These are phyloP conservation scores for Chloropsis cyanopogon DNA, from an alignment of 2,113 vertebrate genomes.

Conservation along the genomic window DNA sequence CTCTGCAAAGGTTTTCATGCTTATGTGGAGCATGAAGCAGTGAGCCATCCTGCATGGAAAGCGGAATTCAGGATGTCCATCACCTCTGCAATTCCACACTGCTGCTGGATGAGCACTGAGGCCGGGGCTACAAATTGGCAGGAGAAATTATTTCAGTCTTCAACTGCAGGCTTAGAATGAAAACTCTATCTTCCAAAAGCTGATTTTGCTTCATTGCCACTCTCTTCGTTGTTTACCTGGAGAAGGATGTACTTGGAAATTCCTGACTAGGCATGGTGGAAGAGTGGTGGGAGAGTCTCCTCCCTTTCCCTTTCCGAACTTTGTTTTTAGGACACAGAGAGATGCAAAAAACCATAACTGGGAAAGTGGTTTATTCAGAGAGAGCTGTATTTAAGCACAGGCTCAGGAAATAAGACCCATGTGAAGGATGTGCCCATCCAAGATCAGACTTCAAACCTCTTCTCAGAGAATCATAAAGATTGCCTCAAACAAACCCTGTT, in stretches of 20 bases:
- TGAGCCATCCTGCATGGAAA: not conserved
- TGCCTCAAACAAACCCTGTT: not conserved
- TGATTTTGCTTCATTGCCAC: not conserved
- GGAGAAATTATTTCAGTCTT: not conserved
- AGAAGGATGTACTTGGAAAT: not conserved
- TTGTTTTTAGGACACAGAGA: not conserved
- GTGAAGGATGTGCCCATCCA: not conserved
- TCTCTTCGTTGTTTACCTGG: not conserved
- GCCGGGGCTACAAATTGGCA: not conserved
- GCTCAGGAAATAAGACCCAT: not conserved
- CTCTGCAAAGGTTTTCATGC: not conserved
- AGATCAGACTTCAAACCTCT: not conserved
- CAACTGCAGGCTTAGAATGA: not conserved
- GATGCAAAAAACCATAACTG: not conserved
- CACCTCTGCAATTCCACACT: not conserved
- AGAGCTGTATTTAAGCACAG: not conserved
- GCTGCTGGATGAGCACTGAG: not conserved
- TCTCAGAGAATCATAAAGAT: not conserved
- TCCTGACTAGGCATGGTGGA: not conserved
- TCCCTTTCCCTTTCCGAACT: not conserved
- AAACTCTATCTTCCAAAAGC: not conserved
- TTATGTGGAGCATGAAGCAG: not conserved
- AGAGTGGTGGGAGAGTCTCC: not conserved
- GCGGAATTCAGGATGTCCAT: not conserved
- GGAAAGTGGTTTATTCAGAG: not conserved